Evolutionary conservation across 2,113 vertebrate species (phyloP), one percentile per base, ranked within the genome.

Genomic region (Cettia cetti): DNA sequence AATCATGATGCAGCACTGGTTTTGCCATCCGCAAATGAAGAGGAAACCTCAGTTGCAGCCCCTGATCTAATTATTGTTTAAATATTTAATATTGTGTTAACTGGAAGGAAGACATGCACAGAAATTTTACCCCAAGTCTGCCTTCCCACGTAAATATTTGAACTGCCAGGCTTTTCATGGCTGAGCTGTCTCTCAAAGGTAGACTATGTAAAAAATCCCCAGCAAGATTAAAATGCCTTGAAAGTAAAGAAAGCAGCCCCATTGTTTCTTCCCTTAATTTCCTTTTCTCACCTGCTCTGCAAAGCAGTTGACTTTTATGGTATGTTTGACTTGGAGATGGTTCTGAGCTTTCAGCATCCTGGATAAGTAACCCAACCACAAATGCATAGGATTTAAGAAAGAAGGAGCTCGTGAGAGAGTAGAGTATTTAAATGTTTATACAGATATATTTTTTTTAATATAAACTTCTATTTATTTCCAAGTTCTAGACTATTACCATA

Each of bases 1-100:
- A 75, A 75, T 90, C 28, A 39, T 57, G 33, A 50, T 66, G 39
- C 52, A 87, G 37, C 33, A 35, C 23, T 79, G 23, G 1, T 92
- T 81, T 82, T 80, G 5, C 27, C n/a, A 70, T 80, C 54, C 45
- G 24, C 30, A 79, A 49, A 74, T 30, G 37, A 77, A 80, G 82
- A 86, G 40, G 27, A 88, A 88, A 72, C 21, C 9, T 92, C 75
- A 54, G 21, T 56, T 88, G 49, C 68, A 92, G 50, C 83, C 37
- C 50, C 54, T 78, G 64, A 77, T 89, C 68, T 86, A 89, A 86
- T 95, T 81, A 74, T 78, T 94, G 47, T 77, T 89, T 86, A 86
- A 94, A 92, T 95, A 83, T 82, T 95, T 86, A 78, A 78, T 95
- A 23, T 24, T 74, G 28, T 69, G 15, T 74, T 91, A 47, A 35